Evolutionary conservation across 1,140 invertebrate species (phyloP), one percentile per base, ranked within the genome.

Genomic region (Bombyx mandarina): DNA sequence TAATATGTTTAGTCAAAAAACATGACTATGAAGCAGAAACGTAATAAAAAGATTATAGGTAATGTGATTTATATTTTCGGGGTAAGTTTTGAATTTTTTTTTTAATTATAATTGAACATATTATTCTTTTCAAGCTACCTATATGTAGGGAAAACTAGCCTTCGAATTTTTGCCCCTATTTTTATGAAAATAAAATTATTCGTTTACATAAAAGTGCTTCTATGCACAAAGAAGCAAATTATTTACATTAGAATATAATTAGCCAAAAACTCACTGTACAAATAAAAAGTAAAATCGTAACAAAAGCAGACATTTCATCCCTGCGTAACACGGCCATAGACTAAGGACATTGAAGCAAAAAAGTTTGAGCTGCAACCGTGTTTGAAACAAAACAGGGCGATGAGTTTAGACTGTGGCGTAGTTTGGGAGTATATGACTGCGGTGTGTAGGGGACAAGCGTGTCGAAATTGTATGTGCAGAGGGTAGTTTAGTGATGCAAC

Each of bases 221-320:
- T 12, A 12, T 12, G n/a, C 8, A 49, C 48, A 9, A 49, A 4
- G 3, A 12, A 49, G 62, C 49, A 63, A 72, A 71, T 84, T 84
- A 79, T 84, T 84, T 85, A 77, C 82, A 82, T 77, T 80, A 70
- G 67, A 78, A 79, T 77, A 71, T 81, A 81, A 73, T 77, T 79
- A 82, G 71, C 62, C 70, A 56, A 35, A 35, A 35, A 35, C 70
- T 70, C 62, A 73, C 81, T 82, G 79, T 84, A 78, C 71, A 69
- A 71, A 80, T 72, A 78, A 78, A 77, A 71, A 81, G 73, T 73
- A 73, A 69, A 61, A 70, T 71, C 73, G 64, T 65, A 63, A 71
- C 67, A 55, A 68, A 67, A 63, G 66, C 67, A 67, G 63, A 64
- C 10, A 49, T 56, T 35, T 26, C 54, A 12, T 9, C 54, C 54